phyloP scores from a whole-genome alignment of 2,113 vertebrate species.

The Acinonyx jubatus region DNA sequence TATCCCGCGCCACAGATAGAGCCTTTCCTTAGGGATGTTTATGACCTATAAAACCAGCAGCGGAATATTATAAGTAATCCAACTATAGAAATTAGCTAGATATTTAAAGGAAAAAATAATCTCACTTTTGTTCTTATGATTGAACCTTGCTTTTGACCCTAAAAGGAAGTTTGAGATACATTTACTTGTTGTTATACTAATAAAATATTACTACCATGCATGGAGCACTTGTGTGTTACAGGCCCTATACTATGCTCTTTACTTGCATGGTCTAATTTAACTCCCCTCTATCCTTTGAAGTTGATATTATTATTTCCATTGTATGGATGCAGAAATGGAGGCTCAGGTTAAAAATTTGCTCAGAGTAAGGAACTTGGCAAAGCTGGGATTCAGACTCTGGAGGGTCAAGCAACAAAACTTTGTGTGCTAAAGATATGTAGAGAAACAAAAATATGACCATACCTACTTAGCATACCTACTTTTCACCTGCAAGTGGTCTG shows the following conservation, averaged over 20 bases:
- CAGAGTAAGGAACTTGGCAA: neutral
- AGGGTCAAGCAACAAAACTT: neutral
- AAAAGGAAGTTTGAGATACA: conserved; percentile 6
- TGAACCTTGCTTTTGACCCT: neutral
- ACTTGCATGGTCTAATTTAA: neutral
- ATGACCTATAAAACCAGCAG: conserved; percentile 22
- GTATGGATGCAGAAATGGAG: neutral
- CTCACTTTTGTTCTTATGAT: neutral
- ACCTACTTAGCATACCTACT: neutral
- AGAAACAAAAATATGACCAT: neutral
- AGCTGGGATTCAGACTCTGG: neutral
- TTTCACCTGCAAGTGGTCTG: neutral
- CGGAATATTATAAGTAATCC: conserved; percentile 16
- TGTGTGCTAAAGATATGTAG: neutral
- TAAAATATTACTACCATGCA: neutral
- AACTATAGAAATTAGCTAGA: neutral
- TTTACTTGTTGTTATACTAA: neutral
- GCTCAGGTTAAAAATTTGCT: neutral
- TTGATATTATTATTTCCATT: neutral
- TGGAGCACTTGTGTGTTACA: neutral
- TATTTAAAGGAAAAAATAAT: conserved; percentile 11
- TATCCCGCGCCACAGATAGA: conserved; percentile 24
- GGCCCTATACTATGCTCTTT: neutral
- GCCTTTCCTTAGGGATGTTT: neutral
- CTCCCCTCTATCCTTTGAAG: neutral